Conservation (phyloP, 2,797 vertebrate genomes). For the Lepilemur ruficaudatus region DNA sequence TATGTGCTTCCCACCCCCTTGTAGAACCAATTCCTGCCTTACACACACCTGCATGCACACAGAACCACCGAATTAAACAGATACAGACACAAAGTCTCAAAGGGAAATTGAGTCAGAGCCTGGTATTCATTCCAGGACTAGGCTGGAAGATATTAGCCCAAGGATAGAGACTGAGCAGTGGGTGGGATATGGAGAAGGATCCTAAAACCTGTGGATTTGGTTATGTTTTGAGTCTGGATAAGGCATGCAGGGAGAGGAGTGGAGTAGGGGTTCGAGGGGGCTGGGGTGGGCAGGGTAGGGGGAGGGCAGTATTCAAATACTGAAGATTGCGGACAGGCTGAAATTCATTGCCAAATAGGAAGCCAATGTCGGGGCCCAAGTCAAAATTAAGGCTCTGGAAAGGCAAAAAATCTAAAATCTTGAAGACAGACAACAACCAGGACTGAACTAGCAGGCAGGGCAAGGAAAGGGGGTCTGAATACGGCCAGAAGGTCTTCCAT, state of each 20-base stretch:
- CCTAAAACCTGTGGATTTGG: not conserved
- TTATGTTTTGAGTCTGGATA: not conserved
- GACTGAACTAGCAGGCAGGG: not conserved
- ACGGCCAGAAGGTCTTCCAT: not conserved
- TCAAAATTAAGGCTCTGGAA: not conserved
- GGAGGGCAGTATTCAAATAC: not conserved
- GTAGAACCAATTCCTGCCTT: not conserved
- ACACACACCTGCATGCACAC: not conserved
- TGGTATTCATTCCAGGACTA: not conserved
- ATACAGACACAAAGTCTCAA: not conserved
- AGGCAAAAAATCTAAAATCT: not conserved
- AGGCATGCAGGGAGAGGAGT: not conserved
- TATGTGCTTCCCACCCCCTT: not conserved
- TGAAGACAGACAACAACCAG: not conserved
- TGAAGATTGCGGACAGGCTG: not conserved
- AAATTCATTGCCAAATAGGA: not conserved
- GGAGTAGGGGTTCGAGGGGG: not conserved
- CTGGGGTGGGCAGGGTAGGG: not conserved
- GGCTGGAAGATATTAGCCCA: not conserved
- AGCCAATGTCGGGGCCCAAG: not conserved
- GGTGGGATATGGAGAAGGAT: not conserved
- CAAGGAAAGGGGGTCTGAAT: not conserved
- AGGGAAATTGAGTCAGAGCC: not conserved
- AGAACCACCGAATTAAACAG: not conserved
- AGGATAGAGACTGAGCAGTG: not conserved